Evolutionary conservation across 92 coral and sea anemone genomes (phyloP).

Genomic region (Porites divaricata): DNA sequence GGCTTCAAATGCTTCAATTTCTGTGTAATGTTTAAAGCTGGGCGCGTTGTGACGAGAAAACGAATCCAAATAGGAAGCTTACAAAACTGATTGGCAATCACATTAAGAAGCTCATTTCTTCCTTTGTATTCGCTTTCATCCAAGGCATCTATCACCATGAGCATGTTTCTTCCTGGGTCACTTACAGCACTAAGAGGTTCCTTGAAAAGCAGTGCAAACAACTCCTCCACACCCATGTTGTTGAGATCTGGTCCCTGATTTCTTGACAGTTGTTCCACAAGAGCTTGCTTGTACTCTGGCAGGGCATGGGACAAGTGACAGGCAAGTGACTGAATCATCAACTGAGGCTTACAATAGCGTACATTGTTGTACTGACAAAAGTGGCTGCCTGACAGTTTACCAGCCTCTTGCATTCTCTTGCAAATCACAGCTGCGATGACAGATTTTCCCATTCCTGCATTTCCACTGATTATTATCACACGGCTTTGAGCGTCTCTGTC

Average conservation of each 20-base stretch:
- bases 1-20: constrained; percentile 33
- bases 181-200: constrained; percentile 52
- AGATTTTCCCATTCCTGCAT: neutral
- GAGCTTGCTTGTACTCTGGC: constrained; percentile 54
- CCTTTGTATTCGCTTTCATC: constrained; percentile 66
- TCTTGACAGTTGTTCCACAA: constrained; percentile 52
- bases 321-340: neutral
- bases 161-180: neutral
- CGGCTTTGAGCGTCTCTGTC: constrained; percentile 41
- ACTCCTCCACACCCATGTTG: constrained; percentile 36
- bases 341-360: neutral
- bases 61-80: constrained; percentile 61
- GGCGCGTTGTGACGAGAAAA: constrained; percentile 63
- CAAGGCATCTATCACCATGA: neutral
- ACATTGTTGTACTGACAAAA: neutral
- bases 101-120: constrained; percentile 47
- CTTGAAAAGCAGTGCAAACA: constrained; percentile 58
- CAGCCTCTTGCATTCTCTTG: constrained; percentile 21
- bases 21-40: constrained; percentile 39
- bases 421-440: constrained; percentile 21
- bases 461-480: constrained; percentile 55
- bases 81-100: constrained; percentile 51
- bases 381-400: neutral
- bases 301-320: constrained; percentile 46
- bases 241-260: constrained; percentile 31